Base-by-base conservation (phyloP, 2,797 vertebrate genomes). In the Apogon hyalosoma region DNA sequence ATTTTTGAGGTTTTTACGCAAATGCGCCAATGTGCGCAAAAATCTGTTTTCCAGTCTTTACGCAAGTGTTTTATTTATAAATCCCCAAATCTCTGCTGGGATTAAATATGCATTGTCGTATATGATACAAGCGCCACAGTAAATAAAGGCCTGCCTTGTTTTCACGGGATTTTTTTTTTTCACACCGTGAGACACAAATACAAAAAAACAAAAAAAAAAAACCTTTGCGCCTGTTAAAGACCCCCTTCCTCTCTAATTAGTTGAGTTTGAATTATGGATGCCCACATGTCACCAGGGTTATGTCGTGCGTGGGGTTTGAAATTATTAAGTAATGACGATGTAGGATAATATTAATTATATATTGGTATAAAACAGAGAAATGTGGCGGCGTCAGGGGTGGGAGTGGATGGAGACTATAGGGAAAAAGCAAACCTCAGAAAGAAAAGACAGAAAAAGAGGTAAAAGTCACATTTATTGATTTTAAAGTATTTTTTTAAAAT, bases 221-320 rank as follows among this genome's bases (percentile, higher is more conserved):
- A 24, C 2, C 49, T 1, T 21, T 11, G 12, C 48, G 3, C 45
- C 59, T 1, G 57, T 43, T 60, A 46, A 62, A 53, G 77, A 50
- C 55, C 18, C 63, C 87, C 86, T 87, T 76, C 78, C 86, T 82
- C 77, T 85, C 86, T 94, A 92, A 92, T 94, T 91, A 94, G 91
- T 78, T 77, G 73, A 16, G 88, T 83, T 93, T 96, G 90, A 96
- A 96, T 95, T 95, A 96, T 96, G 90, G 90, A 96, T 95, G 91
- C 41, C 91, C 84, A 87, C 80, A 48, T 94, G 94, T 93, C 93
- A 86, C 92, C 86, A 24, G 87, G 90, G 90, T 92, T 93, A 88
- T 94, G 92, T 90, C 90, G 91, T 82, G 74, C 75, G 19, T 41
- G 93, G 88, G 92, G 87, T 93, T 93, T 92, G 93, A 94, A 94